Conservation (phyloP, 2,888 invertebrate genomes). For the Didymodactylos carnosus region DNA sequence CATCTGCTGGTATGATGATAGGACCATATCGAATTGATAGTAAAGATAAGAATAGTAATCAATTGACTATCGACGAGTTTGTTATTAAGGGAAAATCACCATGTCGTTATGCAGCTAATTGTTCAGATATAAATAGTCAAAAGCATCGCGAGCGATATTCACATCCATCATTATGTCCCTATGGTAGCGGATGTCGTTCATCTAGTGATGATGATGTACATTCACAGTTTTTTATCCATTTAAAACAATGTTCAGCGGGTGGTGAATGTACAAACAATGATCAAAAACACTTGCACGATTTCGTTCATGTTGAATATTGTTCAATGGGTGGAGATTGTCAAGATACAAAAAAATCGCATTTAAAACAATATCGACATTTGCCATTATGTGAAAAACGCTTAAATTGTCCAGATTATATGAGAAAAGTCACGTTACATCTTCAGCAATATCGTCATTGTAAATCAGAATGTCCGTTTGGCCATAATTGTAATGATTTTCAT, state of each 20-base stretch:
- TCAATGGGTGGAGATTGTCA: neutral
- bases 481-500: neutral
- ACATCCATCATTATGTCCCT: neutral
- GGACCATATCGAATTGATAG: neutral
- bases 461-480: neutral
- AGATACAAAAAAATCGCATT: neutral
- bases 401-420: neutral
- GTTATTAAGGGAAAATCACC: neutral
- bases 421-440: neutral
- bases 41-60: neutral
- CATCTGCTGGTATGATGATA: neutral
- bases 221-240: neutral
- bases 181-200: neutral
- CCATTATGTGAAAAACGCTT: neutral
- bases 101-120: neutral
- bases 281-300: neutral
- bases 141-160: neutral
- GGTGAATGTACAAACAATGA: neutral
- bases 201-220: neutral
- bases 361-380: neutral
- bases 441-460: neutral
- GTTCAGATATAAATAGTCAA: neutral
- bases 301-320: neutral
- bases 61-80: neutral
- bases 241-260: neutral